These are phyloP conservation scores for Porites australiensis DNA, from an alignment of 64 coral and sea anemone species.

Conservation along the genomic window DNA sequence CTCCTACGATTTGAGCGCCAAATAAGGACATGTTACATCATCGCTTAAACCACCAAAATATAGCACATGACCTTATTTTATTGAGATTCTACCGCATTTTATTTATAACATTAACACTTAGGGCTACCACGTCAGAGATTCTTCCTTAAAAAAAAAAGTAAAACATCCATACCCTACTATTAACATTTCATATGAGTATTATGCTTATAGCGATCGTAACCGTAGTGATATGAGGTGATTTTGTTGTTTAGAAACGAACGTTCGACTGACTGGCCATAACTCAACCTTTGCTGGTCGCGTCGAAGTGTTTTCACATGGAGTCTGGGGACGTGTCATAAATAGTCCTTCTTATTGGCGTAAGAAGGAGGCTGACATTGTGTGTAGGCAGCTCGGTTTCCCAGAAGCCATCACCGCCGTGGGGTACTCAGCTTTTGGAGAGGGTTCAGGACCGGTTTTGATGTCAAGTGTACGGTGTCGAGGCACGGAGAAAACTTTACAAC, in stretches of 20 bases:
- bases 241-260: neutral
- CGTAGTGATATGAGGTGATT: no score
- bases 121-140: no score
- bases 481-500: constrained; percentile 6
- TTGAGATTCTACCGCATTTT: no score
- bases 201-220: no score
- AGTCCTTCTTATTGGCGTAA: neutral
- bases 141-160: no score
- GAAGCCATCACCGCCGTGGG: neutral
- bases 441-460: constrained; percentile 18
- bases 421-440: neutral
- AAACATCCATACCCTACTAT: no score
- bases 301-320: constrained; percentile 16
- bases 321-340: constrained; percentile 13
- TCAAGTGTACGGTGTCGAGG: neutral
- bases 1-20: no score
- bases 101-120: no score
- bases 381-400: constrained; percentile 27
- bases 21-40: no score
- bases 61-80: no score
- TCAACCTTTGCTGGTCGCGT: constrained; percentile 9
- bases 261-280: constrained; percentile 22
- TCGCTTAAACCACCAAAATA: no score
- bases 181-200: no score
- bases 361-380: constrained; percentile 22